These are phyloP conservation scores for Nomada ruficornis DNA, from an alignment of 2,888 invertebrate species.

Conservation along the genomic window DNA sequence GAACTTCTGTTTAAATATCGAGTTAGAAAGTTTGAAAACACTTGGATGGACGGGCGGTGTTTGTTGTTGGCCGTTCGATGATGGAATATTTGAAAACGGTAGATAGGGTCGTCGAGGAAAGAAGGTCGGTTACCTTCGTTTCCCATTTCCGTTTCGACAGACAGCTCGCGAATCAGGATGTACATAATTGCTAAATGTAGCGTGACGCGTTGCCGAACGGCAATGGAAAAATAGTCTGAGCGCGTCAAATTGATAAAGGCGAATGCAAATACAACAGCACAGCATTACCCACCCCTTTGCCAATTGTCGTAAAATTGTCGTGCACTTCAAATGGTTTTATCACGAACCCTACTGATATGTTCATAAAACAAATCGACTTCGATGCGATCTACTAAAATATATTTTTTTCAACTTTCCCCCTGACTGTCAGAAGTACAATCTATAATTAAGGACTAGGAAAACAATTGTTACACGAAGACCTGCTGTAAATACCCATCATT, in stretches of 20 bases:
- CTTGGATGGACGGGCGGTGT: neutral
- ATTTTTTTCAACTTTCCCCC: too few relatives aligned
- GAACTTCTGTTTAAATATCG: too few relatives aligned
- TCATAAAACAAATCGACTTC: neutral
- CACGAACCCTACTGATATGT: neutral
- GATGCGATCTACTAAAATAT: too few relatives aligned
- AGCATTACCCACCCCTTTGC: neutral
- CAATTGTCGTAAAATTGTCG: neutral
- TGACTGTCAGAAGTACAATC: too few relatives aligned
- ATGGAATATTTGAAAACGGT: conserved; percentile 65
- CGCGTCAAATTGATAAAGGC: conserved; percentile 73
- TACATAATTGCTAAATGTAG: conserved; percentile 76
- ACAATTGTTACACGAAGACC: too few relatives aligned
- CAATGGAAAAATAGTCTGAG: conserved; percentile 61
- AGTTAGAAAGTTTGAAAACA: neutral
- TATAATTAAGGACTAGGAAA: too few relatives aligned
- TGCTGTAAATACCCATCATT: too few relatives aligned
- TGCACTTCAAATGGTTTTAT: too few relatives aligned
- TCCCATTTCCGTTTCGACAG: conserved; percentile 77
- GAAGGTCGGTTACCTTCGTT: conserved; percentile 74
- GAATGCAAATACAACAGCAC: conserved; percentile 20
- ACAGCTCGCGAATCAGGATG: conserved; percentile 74
- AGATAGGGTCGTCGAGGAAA: conserved; percentile 70
- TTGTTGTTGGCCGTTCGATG: neutral
- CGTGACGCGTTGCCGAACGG: conserved; percentile 70